A percentile compares a stretch with the other conserved stretches of the same genome.
These are phyloP conservation scores for Dioctria rufipes DNA, from an alignment of 2,888 invertebrate species.

Conservation along the genomic window DNA sequence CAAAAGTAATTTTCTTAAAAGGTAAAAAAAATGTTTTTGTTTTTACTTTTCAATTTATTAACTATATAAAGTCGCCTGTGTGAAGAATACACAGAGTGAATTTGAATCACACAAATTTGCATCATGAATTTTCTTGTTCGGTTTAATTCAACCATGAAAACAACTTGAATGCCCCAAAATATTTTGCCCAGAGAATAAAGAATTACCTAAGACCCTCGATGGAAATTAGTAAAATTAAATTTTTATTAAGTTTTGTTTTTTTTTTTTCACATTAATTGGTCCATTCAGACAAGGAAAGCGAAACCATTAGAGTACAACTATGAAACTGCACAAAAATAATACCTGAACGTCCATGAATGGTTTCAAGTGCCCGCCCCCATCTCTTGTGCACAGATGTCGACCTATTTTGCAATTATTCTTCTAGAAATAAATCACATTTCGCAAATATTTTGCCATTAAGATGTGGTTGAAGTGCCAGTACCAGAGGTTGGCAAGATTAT, in stretches of 20 bases:
- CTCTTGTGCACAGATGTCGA: constrained; percentile 49
- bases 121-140: constrained; percentile 19
- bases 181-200: neutral
- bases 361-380: constrained; percentile 26
- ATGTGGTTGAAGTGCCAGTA: neutral
- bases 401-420: constrained; percentile 53
- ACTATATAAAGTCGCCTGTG: neutral
- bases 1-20: constrained; percentile 31
- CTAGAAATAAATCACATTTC: constrained; percentile 41
- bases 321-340: constrained; percentile 48
- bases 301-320: neutral
- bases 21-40: too few relatives aligned
- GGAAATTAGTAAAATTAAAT: constrained; percentile 27
- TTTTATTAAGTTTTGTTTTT: too few relatives aligned
- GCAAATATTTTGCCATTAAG: constrained; percentile 51
- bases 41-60: too few relatives aligned
- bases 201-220: neutral
- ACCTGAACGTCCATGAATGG: constrained; percentile 25
- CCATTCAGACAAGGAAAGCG: constrained; percentile 11
- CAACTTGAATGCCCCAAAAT: constrained; percentile 17
- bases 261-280: constrained; percentile 29
- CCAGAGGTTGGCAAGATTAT: neutral
- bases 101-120: neutral
- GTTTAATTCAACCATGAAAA: constrained; percentile 38
- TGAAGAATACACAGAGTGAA: too few relatives aligned